Conservation (phyloP, 2,888 invertebrate species). For the Sarcophaga rosellei region DNA sequence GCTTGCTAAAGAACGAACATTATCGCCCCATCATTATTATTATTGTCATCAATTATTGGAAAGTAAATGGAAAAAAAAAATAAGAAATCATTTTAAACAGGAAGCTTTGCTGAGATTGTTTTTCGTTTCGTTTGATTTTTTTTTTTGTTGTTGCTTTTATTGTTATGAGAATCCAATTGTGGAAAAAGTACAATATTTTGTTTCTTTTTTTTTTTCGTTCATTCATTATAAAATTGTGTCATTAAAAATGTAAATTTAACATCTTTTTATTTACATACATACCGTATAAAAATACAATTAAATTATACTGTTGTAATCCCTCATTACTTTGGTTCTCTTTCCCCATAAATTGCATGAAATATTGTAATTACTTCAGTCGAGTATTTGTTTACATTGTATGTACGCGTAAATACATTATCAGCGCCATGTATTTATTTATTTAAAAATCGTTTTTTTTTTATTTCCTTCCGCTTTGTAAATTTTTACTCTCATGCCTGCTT, state of each 20-base stretch:
- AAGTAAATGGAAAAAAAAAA: not conserved
- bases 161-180: not conserved
- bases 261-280: slow-evolving; percentile 49
- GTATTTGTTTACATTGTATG: too few species aligned
- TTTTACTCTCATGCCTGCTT: too few species aligned
- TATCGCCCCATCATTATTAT: slow-evolving; percentile 19
- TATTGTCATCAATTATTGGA: slow-evolving; percentile 48
- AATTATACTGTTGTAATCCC: not conserved
- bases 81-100: slow-evolving; percentile 9
- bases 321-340: too few species aligned
- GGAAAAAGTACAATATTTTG: not conserved
- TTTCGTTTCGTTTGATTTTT: not conserved
- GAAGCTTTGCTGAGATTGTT: slow-evolving; percentile 27
- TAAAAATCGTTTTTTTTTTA: not conserved
- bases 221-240: slow-evolving; percentile 41
- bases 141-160: not conserved
- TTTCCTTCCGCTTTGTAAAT: slow-evolving; percentile 29
- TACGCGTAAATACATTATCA: too few species aligned
- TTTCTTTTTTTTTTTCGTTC: slow-evolving; percentile 2
- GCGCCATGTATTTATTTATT: not conserved
- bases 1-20: slow-evolving; percentile 5
- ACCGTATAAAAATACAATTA: not conserved
- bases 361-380: too few species aligned
- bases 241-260: slow-evolving; percentile 55
- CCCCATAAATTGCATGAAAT: too few species aligned